phyloP scores from a whole-genome alignment of 2,888 invertebrate species.

The Listrodromus nycthemerus region DNA sequence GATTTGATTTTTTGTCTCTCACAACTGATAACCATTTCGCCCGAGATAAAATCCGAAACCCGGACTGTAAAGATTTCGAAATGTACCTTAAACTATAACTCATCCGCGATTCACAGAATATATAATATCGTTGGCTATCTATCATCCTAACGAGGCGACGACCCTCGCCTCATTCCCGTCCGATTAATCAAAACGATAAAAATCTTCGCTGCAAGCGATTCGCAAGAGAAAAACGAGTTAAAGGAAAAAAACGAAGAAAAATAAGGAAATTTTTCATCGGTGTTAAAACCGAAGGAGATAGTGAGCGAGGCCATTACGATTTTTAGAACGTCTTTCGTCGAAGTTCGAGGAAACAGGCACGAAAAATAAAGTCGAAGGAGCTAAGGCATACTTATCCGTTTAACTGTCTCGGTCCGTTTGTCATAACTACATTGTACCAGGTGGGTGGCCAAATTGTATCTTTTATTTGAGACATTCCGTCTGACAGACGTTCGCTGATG shows the following conservation, averaged over 20 bases:
- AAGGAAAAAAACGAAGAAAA: neutral
- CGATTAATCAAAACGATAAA: constrained; percentile 19
- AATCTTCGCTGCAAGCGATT: constrained; percentile 10
- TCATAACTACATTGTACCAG: constrained; percentile 25
- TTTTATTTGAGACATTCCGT: neutral
- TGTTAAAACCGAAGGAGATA: neutral
- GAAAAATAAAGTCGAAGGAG: neutral
- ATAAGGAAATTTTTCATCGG: neutral
- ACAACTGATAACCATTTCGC: neutral
- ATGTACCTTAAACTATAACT: constrained; percentile 11
- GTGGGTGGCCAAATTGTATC: constrained; percentile 5
- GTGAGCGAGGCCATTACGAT: neutral
- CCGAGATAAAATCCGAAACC: neutral
- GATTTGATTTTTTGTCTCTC: neutral
- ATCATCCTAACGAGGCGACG: constrained; percentile 23
- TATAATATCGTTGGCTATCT: neutral
- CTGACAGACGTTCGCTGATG: neutral
- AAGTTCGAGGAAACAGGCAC: neutral
- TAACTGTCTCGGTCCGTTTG: neutral
- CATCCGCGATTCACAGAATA: neutral
- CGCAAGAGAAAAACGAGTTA: neutral
- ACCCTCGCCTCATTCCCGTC: neutral
- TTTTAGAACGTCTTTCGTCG: neutral
- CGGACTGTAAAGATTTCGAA: neutral
- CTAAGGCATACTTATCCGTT: constrained; percentile 16